phyloP scores from a whole-genome alignment of 2,888 invertebrate genomes.

The Eremobia ochroleuca region DNA sequence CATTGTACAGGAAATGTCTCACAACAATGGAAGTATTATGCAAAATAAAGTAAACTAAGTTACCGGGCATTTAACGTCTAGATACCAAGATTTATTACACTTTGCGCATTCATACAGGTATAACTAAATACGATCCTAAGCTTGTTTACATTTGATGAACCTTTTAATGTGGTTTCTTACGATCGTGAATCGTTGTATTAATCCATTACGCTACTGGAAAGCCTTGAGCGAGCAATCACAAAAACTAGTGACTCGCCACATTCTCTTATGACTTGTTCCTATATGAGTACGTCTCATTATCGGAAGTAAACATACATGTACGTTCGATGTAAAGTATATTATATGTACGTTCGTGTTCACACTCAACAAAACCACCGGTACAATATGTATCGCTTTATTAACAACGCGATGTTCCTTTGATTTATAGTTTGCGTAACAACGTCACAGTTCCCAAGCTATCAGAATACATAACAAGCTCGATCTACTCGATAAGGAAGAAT shows the following conservation, averaged over 20 bases:
- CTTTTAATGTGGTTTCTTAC: constrained; percentile 49
- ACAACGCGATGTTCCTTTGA: constrained; percentile 57
- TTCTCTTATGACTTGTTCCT: constrained; percentile 75
- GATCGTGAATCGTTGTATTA: constrained; percentile 69
- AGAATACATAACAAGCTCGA: constrained; percentile 86
- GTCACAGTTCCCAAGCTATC: constrained; percentile 87
- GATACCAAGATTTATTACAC: constrained; percentile 33
- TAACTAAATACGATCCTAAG: constrained; percentile 27
- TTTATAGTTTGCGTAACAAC: constrained; percentile 80
- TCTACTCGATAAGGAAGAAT: constrained; percentile 85
- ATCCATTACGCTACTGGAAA: constrained; percentile 69
- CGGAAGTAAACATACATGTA: constrained; percentile 67
- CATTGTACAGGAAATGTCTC: constrained; percentile 41
- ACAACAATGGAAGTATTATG: constrained; percentile 53
- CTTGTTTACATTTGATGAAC: constrained; percentile 46
- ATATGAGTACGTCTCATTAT: constrained; percentile 53
- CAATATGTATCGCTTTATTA: constrained; percentile 63
- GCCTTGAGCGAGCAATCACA: constrained; percentile 78
- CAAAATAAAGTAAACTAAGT: constrained; percentile 38
- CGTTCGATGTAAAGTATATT: neutral
- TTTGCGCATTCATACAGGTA: constrained; percentile 39
- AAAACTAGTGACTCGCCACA: constrained; percentile 78
- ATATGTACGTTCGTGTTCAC: constrained; percentile 20
- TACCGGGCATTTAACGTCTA: constrained; percentile 12
- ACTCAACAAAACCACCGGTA: constrained; percentile 38